phyloP scores from a whole-genome alignment of 1,140 invertebrate species.

The Anoplolepis gracilipes region DNA sequence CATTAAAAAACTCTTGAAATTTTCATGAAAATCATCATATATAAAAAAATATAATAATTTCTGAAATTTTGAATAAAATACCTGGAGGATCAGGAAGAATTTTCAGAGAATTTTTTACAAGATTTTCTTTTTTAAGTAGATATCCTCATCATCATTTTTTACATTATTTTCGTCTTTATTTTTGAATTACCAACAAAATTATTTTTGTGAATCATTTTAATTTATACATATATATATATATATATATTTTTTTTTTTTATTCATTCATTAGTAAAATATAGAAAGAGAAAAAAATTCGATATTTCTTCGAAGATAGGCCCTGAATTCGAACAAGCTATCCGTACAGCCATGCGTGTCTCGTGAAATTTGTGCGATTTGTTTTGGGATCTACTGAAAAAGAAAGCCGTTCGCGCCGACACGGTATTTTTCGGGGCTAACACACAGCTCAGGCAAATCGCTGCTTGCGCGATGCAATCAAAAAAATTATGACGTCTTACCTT shows the following conservation, averaged over 20 bases:
- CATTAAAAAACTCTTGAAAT: no score
- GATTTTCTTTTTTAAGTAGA: no score
- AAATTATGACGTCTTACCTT: slow-evolving; percentile 75
- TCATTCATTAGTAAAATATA: not conserved
- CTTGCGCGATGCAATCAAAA: slow-evolving; percentile 64
- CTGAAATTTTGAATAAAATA: no score
- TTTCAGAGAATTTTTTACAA: no score
- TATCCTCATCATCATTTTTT: no score
- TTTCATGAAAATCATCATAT: no score
- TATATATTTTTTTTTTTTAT: not conserved
- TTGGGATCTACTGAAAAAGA: slow-evolving; percentile 28
- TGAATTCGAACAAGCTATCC: slow-evolving; percentile 20
- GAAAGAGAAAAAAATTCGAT: not conserved
- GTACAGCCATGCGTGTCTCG: slow-evolving; percentile 47
- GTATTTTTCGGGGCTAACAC: slow-evolving; percentile 31
- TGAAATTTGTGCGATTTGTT: slow-evolving; percentile 36
- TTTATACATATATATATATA: no score
- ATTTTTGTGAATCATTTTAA: no score
- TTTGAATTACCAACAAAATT: not conserved
- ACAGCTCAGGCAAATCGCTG: slow-evolving; percentile 56
- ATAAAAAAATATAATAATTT: no score
- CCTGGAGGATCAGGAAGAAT: no score
- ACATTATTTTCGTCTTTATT: no score
- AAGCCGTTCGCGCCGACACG: slow-evolving; percentile 11
- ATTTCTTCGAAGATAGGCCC: slow-evolving; percentile 29